These are phyloP conservation scores for Corapipo altera DNA, from an alignment of 2,113 vertebrate species.

Conservation along the genomic window DNA sequence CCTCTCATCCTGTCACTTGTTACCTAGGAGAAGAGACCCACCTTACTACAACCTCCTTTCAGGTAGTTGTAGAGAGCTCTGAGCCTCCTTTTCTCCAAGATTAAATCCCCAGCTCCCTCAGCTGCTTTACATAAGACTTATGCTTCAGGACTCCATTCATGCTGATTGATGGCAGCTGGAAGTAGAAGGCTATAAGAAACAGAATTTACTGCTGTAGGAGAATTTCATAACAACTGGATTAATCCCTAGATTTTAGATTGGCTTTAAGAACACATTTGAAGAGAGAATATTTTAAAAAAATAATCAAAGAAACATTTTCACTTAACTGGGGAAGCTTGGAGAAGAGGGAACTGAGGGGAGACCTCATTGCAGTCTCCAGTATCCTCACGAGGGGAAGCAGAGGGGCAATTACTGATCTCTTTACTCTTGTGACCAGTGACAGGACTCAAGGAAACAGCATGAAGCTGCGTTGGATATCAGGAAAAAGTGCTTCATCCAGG, in stretches of 20 bases:
- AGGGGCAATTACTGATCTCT: background rate
- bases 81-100: background rate
- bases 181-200: background rate
- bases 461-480: background rate
- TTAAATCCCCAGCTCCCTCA: background rate
- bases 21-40: background rate
- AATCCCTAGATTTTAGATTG: background rate
- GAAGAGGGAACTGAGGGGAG: background rate
- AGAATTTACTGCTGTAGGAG: background rate
- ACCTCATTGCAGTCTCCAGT: background rate
- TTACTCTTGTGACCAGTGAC: background rate
- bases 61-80: background rate
- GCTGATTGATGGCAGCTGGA: background rate
- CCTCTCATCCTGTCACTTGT: background rate
- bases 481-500: background rate
- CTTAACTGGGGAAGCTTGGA: background rate
- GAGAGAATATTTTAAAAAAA: background rate
- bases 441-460: background rate
- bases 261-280: background rate
- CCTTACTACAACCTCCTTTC: background rate
- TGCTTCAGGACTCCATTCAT: background rate
- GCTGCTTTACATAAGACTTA: accelerated
- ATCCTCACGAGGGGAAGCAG: background rate
- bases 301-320: background rate
- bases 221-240: background rate